These are phyloP conservation scores for Andrena dorsata DNA, from an alignment of 2,888 invertebrate species.

Conservation along the genomic window DNA sequence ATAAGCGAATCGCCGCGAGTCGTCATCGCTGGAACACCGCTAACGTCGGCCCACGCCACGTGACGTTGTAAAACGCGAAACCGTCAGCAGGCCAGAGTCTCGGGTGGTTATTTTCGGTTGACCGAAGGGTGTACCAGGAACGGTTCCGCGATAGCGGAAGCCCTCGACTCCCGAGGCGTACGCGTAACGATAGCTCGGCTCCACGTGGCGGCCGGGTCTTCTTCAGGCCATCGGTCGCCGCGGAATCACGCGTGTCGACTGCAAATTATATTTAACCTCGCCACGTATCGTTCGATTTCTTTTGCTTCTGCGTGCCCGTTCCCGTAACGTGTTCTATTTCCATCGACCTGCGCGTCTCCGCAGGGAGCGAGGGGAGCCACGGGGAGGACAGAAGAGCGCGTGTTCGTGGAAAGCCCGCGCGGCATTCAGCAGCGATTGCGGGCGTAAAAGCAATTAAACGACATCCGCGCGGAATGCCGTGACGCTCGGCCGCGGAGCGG, in stretches of 20 bases:
- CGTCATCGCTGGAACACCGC: conserved; percentile 18
- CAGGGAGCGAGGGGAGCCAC: background rate
- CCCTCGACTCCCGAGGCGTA: conserved; percentile 42
- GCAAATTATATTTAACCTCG: conserved; percentile 33
- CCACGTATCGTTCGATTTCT: background rate
- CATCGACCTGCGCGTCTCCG: background rate
- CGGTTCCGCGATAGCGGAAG: conserved; percentile 52
- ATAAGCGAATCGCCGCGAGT: conserved; percentile 1
- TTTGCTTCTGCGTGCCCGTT: background rate
- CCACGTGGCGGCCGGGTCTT: conserved; percentile 29
- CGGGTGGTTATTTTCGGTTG: conserved; percentile 56
- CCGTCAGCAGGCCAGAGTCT: conserved; percentile 14
- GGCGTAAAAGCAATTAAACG: conserved; percentile 42
- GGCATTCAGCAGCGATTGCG: background rate
- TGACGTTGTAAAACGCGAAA: conserved; percentile 55
- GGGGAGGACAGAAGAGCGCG: conserved; percentile 10
- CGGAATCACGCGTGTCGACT: conserved; percentile 1
- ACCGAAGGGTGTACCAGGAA: conserved; percentile 33
- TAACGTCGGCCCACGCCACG: conserved; percentile 14
- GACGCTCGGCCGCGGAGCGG: conserved; percentile 2
- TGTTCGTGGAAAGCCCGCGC: conserved; percentile 27
- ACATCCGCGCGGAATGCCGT: conserved; percentile 1
- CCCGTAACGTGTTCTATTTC: conserved; percentile 35
- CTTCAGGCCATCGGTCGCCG: background rate
- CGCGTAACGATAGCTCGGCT: conserved; percentile 27